Base-by-base conservation (phyloP, 2,888 invertebrate genomes). In the Creontiades dilutus region DNA sequence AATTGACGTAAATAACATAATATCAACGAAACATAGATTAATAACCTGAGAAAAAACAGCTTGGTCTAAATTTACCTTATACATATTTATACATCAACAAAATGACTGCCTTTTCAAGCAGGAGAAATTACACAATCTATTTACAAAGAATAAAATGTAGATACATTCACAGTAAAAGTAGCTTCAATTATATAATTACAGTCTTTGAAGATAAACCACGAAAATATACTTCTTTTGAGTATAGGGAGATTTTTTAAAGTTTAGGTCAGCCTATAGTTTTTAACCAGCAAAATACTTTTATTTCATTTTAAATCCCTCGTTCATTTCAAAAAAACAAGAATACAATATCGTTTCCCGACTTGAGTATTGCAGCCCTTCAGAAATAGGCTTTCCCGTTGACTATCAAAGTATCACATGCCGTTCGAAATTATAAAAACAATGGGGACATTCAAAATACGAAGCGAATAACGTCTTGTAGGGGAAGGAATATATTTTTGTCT, bases 151-250 rank as follows among this genome's bases (percentile, higher is more conserved):
- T 85, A 61, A 55, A 55, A n/a, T 28, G 85, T 57, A 85, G 57
- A n/a, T 82, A 82, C 82, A 85, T 82, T 19, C 52, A 82, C 48
- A 82, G 47, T 48, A 82, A 47, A 57, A 55, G 55, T 85, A 85
- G 57, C 55, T 85, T 57, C 55, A 85, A 85, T 61, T 85, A 85
- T 55, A 16, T 57, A 55, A 55, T 27, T 85, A 85, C 85, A 85
- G 85, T 85, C 85, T 85, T 85, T 85, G 85, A 85, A 82, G 82
- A 61, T 85, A 37, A 85, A 85, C 55, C 57, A 85, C 85, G 57
- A 85, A 57, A 85, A 85, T 61, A 85, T 85, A 61, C 61, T 55
- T 82, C 82, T 82, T 82, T 47, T 47, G 55, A 82, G 82, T 52
- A 52, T 28, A 82, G 82, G 82, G 82, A 82, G 55, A 52, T 52